phyloP scores from a whole-genome alignment of 2,888 invertebrate species.

The Entomobrya proxima region DNA sequence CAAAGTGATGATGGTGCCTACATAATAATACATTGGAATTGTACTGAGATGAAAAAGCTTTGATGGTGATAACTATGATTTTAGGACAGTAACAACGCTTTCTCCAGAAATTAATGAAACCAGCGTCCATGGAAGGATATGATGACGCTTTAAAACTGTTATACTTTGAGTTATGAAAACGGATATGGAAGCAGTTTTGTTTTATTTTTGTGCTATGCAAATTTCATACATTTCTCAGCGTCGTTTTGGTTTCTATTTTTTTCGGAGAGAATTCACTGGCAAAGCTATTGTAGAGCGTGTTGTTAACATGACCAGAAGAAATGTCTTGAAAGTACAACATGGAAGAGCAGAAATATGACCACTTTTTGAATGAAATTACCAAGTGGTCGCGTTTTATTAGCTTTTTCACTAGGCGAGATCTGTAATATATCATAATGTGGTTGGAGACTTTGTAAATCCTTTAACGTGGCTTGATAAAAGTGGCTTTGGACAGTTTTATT shows the following conservation, averaged over 20 bases:
- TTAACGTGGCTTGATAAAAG: neutral
- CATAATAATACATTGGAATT: no score
- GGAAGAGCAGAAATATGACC: neutral
- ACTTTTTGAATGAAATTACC: neutral
- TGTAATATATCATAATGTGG: constrained; percentile 30
- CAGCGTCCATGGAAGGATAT: neutral
- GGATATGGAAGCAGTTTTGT: neutral
- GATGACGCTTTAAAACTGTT: neutral
- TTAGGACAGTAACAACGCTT: neutral
- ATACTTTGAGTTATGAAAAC: neutral
- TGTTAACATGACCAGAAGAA: no score
- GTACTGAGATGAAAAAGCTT: no score
- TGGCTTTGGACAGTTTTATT: constrained; percentile 15
- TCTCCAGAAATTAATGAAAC: constrained; percentile 28
- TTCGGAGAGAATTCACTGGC: no score
- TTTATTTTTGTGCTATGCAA: constrained; percentile 1
- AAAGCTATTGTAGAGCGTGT: no score
- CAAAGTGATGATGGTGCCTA: no score
- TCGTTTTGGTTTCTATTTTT: no score
- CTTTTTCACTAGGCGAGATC: neutral
- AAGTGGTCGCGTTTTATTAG: neutral
- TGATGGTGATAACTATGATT: neutral
- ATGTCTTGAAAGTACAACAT: no score
- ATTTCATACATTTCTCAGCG: neutral
- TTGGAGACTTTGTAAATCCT: constrained; percentile 19